Evolutionary conservation across 2,797 vertebrate genomes (phyloP), one percentile per base, ranked within the genome.

Genomic region (Poeciliopsis paucimaculata): DNA sequence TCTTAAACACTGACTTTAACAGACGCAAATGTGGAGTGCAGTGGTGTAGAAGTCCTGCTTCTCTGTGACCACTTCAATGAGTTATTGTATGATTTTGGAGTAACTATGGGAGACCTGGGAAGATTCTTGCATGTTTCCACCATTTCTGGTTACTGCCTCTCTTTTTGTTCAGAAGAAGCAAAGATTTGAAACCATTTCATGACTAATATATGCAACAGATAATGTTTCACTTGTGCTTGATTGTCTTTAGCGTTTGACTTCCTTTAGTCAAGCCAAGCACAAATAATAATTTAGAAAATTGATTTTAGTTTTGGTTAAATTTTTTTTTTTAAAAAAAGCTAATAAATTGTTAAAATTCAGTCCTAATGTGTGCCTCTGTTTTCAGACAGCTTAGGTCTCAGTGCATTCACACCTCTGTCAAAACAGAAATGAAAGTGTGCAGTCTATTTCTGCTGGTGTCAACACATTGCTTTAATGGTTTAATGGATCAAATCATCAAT

Each of bases 401-500:
- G 45, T 89, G 89, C 92, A 91, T 93, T 93, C 82, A 91, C 93
- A 93, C 91, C 83, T 92, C 51, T 28, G 45, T 66, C 71, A 83
- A 75, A 87, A 91, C 85, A 88, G 81, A 92, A 86, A 89, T 68
- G 82, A 88, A 93, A 82, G 85, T 84, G 76, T 77, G 57, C 74
- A 81, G 81, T 85, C 88, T 86, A 87, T 93, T 93, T 90, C 86
- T 87, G 84, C 87, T 80, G 86, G 91, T 94, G 94, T 92, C 91
- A 89, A 93, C 92, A 91, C 68, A 0, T 86, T 87, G 73, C 87
- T 92, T 85, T 92, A 86, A 93, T 88, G 86, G 85, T 86, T 79
- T 94, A 94, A 94, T 93, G 91, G 90, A 88, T 89, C 81, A 74
- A 86, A 91, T 93, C 94, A 95, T 94, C 85, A 95, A 95, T 95